Conservation (phyloP, 2,113 vertebrate species). For the Axis porcinus region DNA sequence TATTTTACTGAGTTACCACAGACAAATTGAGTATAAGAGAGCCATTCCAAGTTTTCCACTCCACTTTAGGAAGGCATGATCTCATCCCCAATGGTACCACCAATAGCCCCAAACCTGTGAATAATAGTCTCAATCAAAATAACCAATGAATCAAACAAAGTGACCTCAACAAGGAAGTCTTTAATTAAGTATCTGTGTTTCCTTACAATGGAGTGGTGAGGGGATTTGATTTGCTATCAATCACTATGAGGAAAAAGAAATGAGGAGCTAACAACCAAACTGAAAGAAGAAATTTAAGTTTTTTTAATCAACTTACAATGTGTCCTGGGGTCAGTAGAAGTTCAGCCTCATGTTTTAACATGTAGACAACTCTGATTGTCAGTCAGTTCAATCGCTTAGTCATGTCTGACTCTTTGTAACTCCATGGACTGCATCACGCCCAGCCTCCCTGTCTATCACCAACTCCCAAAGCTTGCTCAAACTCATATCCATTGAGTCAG, state of each 20-base stretch:
- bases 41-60: not conserved
- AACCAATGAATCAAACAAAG: constrained; percentile 24
- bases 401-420: not conserved
- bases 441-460: not conserved
- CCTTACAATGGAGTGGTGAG: not conserved
- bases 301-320: not conserved
- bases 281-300: constrained; percentile 2
- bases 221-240: not conserved
- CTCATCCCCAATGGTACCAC: not conserved
- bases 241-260: not conserved
- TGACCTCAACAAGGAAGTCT: constrained; percentile 14
- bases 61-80: not conserved
- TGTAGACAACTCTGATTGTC: not conserved
- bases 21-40: not conserved
- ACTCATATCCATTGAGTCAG: not conserved
- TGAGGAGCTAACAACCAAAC: not conserved
- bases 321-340: constrained; percentile 14
- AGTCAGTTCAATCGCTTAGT: not conserved
- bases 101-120: not conserved
- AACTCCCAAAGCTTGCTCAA: not conserved
- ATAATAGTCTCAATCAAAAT: not conserved
- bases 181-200: constrained; percentile 12
- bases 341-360: not conserved
- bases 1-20: constrained; percentile 30
- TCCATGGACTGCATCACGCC: not conserved